Evolutionary conservation across 2,797 vertebrate genomes (phyloP).

Genomic region (Mormyrops boulengeri): DNA sequence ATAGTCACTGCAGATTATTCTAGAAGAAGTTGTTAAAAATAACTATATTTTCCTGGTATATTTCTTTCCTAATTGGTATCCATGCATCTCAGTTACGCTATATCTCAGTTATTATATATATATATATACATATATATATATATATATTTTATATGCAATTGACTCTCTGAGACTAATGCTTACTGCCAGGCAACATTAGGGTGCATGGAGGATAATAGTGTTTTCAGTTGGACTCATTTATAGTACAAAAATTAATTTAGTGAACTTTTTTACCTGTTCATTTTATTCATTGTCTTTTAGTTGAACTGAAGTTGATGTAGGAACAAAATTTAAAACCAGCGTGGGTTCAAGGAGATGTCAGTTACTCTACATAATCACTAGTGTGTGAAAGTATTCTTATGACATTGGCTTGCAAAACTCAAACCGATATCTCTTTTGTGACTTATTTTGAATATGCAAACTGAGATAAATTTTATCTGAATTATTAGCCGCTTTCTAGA

Average conservation of each 20-base stretch:
- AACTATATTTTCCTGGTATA: not conserved
- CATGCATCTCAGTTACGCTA: not conserved
- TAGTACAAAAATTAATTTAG: not conserved
- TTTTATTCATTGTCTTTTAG: not conserved
- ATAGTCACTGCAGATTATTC: not conserved
- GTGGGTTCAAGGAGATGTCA: conserved; percentile 2
- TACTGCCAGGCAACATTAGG: not conserved
- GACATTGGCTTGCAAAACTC: not conserved
- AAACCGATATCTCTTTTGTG: not conserved
- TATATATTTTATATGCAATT: not conserved
- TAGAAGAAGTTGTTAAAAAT: not conserved
- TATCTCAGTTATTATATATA: too few relatives aligned
- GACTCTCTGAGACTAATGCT: not conserved
- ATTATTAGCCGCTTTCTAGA: not conserved
- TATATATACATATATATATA: too few relatives aligned
- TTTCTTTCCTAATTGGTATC: conserved; percentile 1
- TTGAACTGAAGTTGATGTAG: not conserved
- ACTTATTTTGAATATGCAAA: not conserved
- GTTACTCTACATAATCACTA: not conserved
- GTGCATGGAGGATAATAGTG: not conserved
- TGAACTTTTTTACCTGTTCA: not conserved
- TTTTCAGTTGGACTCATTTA: not conserved
- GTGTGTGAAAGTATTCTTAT: not conserved
- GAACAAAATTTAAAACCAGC: not conserved
- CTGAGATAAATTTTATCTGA: not conserved